These are phyloP conservation scores for Hippoglossus hippoglossus DNA, from an alignment of 2,797 vertebrate species.

Conservation along the genomic window DNA sequence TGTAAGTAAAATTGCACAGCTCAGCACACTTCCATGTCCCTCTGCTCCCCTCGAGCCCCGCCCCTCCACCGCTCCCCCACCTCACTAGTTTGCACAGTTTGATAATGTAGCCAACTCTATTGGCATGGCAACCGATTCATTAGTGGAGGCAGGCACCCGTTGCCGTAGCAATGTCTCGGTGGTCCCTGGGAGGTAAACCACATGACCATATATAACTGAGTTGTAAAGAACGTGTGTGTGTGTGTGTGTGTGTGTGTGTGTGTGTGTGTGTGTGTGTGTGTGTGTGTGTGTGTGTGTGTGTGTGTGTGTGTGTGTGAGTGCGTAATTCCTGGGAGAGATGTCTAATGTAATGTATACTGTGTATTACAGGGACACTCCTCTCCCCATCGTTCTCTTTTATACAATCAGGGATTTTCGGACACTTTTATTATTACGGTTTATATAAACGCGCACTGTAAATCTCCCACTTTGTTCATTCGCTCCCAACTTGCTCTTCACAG, in stretches of 20 bases:
- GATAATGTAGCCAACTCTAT: constrained; percentile 75
- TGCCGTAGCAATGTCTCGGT: constrained; percentile 80
- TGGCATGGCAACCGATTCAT: constrained; percentile 86
- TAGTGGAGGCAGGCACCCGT: constrained; percentile 79
- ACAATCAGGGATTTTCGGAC: constrained; percentile 27
- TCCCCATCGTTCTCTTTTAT: constrained; percentile 23
- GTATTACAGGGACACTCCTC: constrained; percentile 39
- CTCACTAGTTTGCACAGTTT: constrained; percentile 55
- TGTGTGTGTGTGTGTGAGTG: background rate
- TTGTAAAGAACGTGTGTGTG: constrained; percentile 25
- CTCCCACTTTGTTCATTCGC: constrained; percentile 24
- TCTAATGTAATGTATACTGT: constrained; percentile 45
- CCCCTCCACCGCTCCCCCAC: constrained; percentile 5
- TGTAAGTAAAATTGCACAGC: constrained; percentile 70
- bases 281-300: constrained; percentile 23
- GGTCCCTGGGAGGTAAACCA: constrained; percentile 78
- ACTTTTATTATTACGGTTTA: constrained; percentile 6
- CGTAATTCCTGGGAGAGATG: constrained; percentile 35
- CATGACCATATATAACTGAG: constrained; percentile 51
- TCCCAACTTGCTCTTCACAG: no score
- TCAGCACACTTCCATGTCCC: constrained; percentile 65
- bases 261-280: background rate
- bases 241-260: background rate
- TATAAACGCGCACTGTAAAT: constrained; percentile 11
- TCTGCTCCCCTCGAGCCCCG: constrained; percentile 1